Evolutionary conservation across 37 sponge, comb jelly and placozoan species (phyloP).

Genomic region (Ianthella basta): DNA sequence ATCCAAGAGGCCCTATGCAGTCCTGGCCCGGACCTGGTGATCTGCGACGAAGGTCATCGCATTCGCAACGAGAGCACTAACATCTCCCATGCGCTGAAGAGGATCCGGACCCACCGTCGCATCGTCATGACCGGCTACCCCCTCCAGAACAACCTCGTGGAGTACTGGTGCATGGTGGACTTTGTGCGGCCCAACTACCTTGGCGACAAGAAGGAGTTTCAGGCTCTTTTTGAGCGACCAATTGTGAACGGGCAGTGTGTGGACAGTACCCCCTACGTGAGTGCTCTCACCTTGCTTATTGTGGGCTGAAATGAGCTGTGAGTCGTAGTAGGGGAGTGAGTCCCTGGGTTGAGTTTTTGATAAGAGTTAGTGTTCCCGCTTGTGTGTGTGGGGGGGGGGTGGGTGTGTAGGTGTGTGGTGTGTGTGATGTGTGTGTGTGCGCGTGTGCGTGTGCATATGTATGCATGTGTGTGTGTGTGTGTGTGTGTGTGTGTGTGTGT

Average conservation of each 20-base stretch:
- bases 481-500: not conserved
- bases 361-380: no score
- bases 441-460: not conserved
- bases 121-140: slow-evolving; percentile 97
- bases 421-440: not conserved
- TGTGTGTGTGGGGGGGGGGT: not conserved
- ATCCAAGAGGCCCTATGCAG: slow-evolving; percentile 81
- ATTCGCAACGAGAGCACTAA: slow-evolving; percentile 91
- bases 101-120: slow-evolving; percentile 88
- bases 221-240: slow-evolving; percentile 93
- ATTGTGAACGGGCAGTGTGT: slow-evolving; percentile 96
- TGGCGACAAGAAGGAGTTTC: slow-evolving; percentile 96
- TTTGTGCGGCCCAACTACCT: slow-evolving; percentile 98
- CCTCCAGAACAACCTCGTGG: slow-evolving; percentile 96
- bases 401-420: not conserved
- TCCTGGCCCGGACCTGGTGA: slow-evolving; percentile 96
- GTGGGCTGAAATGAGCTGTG: not conserved
- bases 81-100: slow-evolving; percentile 93
- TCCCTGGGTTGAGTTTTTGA: no score
- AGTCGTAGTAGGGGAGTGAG: not conserved
- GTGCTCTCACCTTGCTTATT: not conserved
- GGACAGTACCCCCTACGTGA: slow-evolving; percentile 87
- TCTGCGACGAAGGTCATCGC: slow-evolving; percentile 98
- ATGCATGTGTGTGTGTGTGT: slow-evolving; percentile 26
- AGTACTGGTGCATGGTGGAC: slow-evolving; percentile 99